Percentiles rank a stretch among this genome's conserved stretches.
phyloP scores from a whole-genome alignment of 2,888 invertebrate genomes.

The Endotricha flammealis region DNA sequence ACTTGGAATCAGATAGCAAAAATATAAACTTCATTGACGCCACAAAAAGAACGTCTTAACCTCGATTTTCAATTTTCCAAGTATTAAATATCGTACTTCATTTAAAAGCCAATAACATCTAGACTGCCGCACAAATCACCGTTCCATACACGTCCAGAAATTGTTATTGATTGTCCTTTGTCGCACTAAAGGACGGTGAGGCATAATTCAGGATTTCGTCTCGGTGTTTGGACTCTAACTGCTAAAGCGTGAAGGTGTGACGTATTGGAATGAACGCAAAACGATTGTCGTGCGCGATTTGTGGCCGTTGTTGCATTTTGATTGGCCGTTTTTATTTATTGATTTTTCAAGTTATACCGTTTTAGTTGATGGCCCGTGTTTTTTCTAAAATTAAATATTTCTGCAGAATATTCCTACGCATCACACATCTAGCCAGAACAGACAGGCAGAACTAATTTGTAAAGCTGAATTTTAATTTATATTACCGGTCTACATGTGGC shows the following conservation, averaged over 20 bases:
- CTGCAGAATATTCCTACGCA: no score
- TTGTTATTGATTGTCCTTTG: conserved; percentile 73
- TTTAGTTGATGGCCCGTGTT: background rate
- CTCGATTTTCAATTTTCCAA: conserved; percentile 4
- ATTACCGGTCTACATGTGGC: no score
- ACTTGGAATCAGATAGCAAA: no score
- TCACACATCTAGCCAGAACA: no score
- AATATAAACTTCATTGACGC: no score
- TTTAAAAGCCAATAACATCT: conserved; percentile 11
- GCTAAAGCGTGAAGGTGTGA: conserved; percentile 35
- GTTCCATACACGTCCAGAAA: conserved; percentile 47
- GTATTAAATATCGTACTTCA: conserved; percentile 2
- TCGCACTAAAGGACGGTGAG: conserved; percentile 26
- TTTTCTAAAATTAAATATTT: no score
- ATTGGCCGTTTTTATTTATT: conserved; percentile 15
- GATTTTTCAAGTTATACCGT: background rate
- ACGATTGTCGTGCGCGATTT: conserved; percentile 30
- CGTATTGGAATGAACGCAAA: conserved; percentile 16
- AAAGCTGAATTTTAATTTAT: no score
- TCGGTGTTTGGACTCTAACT: conserved; percentile 50
- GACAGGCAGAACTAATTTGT: no score
- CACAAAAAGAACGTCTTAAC: background rate
- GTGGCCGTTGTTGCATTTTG: conserved; percentile 23
- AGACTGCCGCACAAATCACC: conserved; percentile 43
- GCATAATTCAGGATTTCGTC: conserved; percentile 63